phyloP scores from a whole-genome alignment of 2,888 invertebrate species.

The Onthophagus sagittarius region DNA sequence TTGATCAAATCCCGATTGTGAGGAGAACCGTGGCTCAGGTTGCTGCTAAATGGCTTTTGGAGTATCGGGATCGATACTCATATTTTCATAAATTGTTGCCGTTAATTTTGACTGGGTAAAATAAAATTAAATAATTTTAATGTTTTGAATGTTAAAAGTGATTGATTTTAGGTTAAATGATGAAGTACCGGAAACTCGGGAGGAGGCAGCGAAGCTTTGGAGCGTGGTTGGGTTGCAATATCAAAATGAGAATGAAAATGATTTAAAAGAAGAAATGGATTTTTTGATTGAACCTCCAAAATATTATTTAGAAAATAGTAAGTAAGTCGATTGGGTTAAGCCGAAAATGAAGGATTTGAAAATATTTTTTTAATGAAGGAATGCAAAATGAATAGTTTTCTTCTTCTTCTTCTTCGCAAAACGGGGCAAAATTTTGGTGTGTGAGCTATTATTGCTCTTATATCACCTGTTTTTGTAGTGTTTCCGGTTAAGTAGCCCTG shows the following conservation, averaged over 20 bases:
- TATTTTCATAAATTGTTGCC: conserved; percentile 85
- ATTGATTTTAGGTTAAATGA: conserved; percentile 64
- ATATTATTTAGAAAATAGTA: conserved; percentile 70
- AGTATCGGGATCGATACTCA: conserved; percentile 81
- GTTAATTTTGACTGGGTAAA: conserved; percentile 73
- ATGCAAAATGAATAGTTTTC: too few relatives aligned
- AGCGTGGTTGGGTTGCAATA: conserved; percentile 70
- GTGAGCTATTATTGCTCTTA: too few relatives aligned
- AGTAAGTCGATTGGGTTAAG: too few relatives aligned
- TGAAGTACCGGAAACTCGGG: conserved; percentile 68
- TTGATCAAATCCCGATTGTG: conserved; percentile 79
- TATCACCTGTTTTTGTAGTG: too few relatives aligned
- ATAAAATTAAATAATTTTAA: conserved; percentile 4
- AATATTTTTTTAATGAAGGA: too few relatives aligned
- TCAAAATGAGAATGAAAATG: conserved; percentile 81
- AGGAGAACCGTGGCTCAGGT: conserved; percentile 72
- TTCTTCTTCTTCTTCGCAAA: too few relatives aligned
- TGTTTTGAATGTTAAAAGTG: neutral
- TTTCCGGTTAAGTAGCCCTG: too few relatives aligned
- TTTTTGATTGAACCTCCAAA: conserved; percentile 62
- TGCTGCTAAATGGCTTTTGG: conserved; percentile 73
- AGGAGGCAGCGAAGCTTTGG: conserved; percentile 65
- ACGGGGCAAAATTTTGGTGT: too few relatives aligned
- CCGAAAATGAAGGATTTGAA: too few relatives aligned
- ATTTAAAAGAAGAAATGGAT: conserved; percentile 79